These are phyloP conservation scores for Valencia hispanica DNA, from an alignment of 2,797 vertebrate species.

Conservation along the genomic window DNA sequence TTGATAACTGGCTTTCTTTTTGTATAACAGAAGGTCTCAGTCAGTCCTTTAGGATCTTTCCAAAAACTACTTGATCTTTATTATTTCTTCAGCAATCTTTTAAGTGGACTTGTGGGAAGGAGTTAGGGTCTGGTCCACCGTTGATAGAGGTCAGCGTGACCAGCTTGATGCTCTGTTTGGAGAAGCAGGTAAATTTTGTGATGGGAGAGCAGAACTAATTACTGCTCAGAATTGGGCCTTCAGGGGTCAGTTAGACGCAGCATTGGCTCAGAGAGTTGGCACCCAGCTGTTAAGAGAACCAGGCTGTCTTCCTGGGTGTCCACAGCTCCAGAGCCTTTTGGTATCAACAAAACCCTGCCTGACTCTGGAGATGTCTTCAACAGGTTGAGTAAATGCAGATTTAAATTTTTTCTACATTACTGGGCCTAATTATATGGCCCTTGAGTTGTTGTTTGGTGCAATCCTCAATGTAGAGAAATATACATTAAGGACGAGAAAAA, in stretches of 20 bases:
- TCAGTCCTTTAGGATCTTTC: slow-evolving; percentile 23
- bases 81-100: slow-evolving; percentile 8
- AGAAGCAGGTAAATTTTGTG: not conserved
- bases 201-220: not conserved
- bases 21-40: slow-evolving; percentile 9
- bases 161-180: slow-evolving; percentile 3
- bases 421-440: not conserved
- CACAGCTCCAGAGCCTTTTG: not conserved
- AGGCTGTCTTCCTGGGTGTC: not conserved
- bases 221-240: slow-evolving; percentile 8
- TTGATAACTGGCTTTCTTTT: slow-evolving; percentile 47
- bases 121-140: not conserved
- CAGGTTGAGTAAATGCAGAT: not conserved
- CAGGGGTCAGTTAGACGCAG: not conserved
- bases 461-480: not conserved
- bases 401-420: not conserved
- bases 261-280: not conserved
- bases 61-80: slow-evolving; percentile 9
- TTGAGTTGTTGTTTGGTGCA: not conserved
- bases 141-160: not conserved
- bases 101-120: not conserved
- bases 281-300: not conserved
- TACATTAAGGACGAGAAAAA: not conserved
- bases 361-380: not conserved
- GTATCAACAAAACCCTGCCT: not conserved